These are phyloP conservation scores for Cyphomyrmex costatus DNA, from an alignment of 1,140 invertebrate species.

Conservation along the genomic window DNA sequence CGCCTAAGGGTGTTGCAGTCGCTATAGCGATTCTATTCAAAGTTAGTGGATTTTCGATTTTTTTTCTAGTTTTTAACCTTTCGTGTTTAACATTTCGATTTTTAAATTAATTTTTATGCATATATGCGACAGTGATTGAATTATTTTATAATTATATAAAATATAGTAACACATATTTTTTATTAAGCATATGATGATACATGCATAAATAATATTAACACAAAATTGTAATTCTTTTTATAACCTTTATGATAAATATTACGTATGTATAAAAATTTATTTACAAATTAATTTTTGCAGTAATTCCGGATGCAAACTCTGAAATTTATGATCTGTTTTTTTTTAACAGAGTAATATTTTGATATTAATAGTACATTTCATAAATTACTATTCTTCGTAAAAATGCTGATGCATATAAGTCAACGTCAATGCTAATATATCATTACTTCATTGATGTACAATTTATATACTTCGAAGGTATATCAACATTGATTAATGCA, in stretches of 20 bases:
- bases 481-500: conserved; percentile 30
- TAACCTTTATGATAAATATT: not conserved
- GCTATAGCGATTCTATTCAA: conserved; percentile 81
- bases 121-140: not conserved
- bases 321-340: not conserved
- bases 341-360: not conserved
- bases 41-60: conserved; percentile 68
- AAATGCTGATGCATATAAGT: not conserved
- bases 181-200: not conserved
- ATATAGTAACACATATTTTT: not conserved
- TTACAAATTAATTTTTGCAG: not conserved
- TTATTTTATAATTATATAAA: not conserved
- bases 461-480: not conserved
- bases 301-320: not conserved
- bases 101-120: not conserved
- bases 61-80: not conserved
- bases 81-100: not conserved
- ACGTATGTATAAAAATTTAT: not conserved
- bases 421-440: conserved; percentile 2
- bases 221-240: conserved; percentile 3
- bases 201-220: not conserved
- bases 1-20: conserved; percentile 80
- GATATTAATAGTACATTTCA: not conserved
- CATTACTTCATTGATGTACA: not conserved
- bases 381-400: not conserved